phyloP scores from a whole-genome alignment of 37 sponge, comb jelly and placozoan genomes.

The Oopsacas minuta region DNA sequence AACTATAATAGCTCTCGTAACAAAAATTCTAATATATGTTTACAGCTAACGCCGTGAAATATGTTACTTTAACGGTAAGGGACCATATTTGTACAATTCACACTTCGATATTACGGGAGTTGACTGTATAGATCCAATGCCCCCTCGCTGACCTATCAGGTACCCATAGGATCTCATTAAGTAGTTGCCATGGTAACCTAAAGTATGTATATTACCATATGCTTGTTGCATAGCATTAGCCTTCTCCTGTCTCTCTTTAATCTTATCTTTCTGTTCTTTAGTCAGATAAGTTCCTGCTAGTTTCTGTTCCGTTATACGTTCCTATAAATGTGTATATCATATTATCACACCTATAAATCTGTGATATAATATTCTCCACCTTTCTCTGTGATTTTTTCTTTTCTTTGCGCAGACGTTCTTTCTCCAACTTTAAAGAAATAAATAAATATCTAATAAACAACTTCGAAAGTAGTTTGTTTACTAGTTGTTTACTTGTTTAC shows the following conservation, averaged over 20 bases:
- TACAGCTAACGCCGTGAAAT: no score
- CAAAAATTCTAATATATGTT: no score
- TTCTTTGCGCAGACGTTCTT: background rate
- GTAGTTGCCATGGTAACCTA: no score
- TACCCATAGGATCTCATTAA: no score
- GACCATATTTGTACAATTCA: no score
- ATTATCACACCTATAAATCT: no score
- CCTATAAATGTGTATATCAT: background rate
- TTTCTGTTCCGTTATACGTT: background rate
- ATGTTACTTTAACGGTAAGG: no score
- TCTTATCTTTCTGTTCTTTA: constrained; percentile 21
- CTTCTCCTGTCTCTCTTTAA: constrained; percentile 26
- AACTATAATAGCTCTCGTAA: no score
- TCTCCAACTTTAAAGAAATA: background rate
- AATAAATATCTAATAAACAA: background rate
- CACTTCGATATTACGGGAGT: no score
- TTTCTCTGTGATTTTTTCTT: constrained; percentile 1
- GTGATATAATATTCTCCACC: background rate
- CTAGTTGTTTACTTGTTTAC: background rate
- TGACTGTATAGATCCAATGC: no score
- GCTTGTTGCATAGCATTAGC: background rate
- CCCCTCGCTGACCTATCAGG: no score
- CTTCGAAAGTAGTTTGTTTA: background rate
- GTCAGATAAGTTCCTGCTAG: background rate
- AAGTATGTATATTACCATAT: background rate